A percentile compares a stretch with the other conserved stretches of the same genome.
phyloP scores from a whole-genome alignment of 2,888 invertebrate species.

The Prosapia bicincta region DNA sequence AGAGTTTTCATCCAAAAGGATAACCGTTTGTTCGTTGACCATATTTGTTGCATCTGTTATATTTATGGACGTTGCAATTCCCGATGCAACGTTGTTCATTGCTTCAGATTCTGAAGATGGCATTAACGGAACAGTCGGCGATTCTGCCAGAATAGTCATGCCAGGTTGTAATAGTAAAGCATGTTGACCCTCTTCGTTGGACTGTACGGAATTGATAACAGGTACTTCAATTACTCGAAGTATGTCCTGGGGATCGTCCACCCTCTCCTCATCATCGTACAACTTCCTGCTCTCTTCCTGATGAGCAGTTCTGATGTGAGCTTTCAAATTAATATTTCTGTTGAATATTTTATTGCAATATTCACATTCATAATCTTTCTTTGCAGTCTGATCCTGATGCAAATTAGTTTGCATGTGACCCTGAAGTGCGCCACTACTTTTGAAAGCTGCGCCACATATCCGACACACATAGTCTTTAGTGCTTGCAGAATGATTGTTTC shows the following conservation, averaged over 20 bases:
- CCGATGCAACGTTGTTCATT: conserved; percentile 54
- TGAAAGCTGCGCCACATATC: conserved; percentile 52
- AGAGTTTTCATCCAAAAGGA: conserved; percentile 35
- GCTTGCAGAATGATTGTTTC: conserved; percentile 56
- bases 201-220: conserved; percentile 32
- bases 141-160: conserved; percentile 38
- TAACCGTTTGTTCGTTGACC: conserved; percentile 34
- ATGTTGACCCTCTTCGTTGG: conserved; percentile 26
- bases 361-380: conserved; percentile 54
- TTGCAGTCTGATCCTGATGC: conserved; percentile 40
- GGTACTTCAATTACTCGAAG: conserved; percentile 37
- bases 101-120: conserved; percentile 55
- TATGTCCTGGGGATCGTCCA: conserved; percentile 21
- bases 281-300: conserved; percentile 28
- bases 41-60: conserved; percentile 33
- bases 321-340: conserved; percentile 64
- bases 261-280: conserved; percentile 19
- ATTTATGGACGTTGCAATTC: conserved; percentile 52
- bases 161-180: conserved; percentile 36
- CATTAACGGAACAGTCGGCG: conserved; percentile 42
- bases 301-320: conserved; percentile 55
- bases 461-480: conserved; percentile 39
- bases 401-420: conserved; percentile 54
- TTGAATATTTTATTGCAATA: conserved; percentile 73
- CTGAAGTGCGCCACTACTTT: conserved; percentile 42